phyloP scores from a whole-genome alignment of 2,113 vertebrate genomes.

The Spermophilus dauricus region DNA sequence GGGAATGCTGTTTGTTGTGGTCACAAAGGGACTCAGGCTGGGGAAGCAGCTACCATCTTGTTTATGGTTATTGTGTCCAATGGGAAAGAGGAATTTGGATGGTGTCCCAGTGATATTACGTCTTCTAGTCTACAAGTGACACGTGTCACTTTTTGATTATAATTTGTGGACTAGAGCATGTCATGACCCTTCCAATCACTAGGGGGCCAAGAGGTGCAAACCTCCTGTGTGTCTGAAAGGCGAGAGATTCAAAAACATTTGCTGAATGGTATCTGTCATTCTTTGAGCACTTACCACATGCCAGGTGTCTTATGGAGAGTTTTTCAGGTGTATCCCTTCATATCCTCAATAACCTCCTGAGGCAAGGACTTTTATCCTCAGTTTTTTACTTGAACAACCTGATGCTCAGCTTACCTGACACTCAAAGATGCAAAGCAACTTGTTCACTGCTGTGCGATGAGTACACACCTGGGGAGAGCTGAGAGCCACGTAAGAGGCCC shows the following conservation, averaged over 20 bases:
- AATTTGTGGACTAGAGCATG: neutral
- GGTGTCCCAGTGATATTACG: neutral
- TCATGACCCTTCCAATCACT: neutral
- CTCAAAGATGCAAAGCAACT: neutral
- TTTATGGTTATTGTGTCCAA: neutral
- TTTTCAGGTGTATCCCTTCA: neutral
- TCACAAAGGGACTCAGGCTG: neutral
- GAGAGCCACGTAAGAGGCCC: neutral
- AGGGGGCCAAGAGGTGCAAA: neutral
- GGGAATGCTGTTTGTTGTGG: neutral
- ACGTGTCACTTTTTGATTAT: neutral
- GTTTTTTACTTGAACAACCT: conserved; percentile 4
- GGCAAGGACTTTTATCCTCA: conserved; percentile 19
- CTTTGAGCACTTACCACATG: neutral
- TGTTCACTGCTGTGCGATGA: neutral
- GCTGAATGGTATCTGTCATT: neutral
- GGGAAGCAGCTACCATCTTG: neutral
- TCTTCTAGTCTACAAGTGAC: neutral
- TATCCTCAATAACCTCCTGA: neutral
- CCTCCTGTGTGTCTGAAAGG: neutral
- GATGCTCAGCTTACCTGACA: neutral
- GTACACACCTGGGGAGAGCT: neutral
- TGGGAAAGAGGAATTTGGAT: neutral
- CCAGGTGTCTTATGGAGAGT: neutral
- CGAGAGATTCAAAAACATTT: conserved; percentile 4